A percentile compares a stretch with the other conserved stretches of the same genome.
These are phyloP conservation scores for Gallinago undulata DNA, from an alignment of 2,113 vertebrate genomes.

Conservation along the genomic window DNA sequence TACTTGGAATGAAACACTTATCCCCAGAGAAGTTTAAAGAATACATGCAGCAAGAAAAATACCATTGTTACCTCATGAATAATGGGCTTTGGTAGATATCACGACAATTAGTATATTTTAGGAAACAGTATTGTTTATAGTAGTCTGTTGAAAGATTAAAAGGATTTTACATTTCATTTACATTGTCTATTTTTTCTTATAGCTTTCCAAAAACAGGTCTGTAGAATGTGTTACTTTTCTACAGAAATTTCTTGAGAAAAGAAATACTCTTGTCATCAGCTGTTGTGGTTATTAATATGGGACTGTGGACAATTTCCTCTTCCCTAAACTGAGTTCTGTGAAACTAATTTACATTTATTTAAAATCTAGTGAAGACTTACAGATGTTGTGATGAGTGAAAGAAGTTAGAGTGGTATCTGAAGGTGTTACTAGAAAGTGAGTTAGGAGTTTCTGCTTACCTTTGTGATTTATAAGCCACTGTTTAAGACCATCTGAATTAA, in stretches of 20 bases:
- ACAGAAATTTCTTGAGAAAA: not conserved
- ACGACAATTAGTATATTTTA: slow-evolving; percentile 47
- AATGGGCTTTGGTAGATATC: not conserved
- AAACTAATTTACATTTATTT: slow-evolving; percentile 11
- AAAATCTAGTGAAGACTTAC: not conserved
- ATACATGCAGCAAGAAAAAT: slow-evolving; percentile 40
- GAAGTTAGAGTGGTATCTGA: not conserved
- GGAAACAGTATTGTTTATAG: not conserved
- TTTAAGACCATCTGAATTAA: not conserved
- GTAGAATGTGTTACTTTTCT: not conserved
- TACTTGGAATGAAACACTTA: slow-evolving; percentile 31
- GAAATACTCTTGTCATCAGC: not conserved
- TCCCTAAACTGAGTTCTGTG: not conserved
- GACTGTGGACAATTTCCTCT: not conserved
- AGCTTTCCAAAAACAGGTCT: not conserved
- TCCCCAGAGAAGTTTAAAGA: slow-evolving; percentile 44
- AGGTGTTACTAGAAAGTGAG: not conserved
- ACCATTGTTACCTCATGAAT: slow-evolving; percentile 40
- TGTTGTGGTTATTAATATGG: slow-evolving; percentile 20
- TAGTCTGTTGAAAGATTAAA: slow-evolving; percentile 40
- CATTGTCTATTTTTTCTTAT: not conserved
- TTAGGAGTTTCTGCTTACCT: not conserved
- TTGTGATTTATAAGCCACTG: not conserved
- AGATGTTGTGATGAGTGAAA: not conserved
- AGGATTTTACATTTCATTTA: slow-evolving; percentile 41